Conservation (phyloP, 2,797 vertebrate genomes). For the Myotis myotis region DNA sequence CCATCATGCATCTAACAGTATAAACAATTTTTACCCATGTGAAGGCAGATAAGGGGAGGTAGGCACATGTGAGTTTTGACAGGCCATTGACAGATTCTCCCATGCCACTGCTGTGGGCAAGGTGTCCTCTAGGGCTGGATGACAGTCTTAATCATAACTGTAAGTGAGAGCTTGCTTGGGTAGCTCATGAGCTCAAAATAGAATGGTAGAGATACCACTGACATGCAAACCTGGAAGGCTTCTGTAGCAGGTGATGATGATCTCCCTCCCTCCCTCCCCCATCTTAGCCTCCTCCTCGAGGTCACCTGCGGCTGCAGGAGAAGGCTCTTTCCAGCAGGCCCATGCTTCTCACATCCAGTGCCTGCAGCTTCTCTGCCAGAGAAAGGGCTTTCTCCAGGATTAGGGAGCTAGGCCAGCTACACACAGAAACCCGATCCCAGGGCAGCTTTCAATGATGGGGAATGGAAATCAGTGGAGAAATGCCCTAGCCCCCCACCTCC, state of each 20-base stretch:
- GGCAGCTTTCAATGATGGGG: background rate
- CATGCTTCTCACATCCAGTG: background rate
- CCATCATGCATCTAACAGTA: background rate
- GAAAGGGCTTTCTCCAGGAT: background rate
- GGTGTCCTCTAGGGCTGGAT: background rate
- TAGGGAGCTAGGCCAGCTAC: background rate
- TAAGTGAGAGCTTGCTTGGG: background rate
- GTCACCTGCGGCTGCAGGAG: background rate
- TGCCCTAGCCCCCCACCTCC: background rate
- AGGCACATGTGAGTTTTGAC: background rate
- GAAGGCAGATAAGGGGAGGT: background rate
- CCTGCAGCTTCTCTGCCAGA: background rate
- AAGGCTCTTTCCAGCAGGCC: background rate
- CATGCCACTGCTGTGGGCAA: background rate
- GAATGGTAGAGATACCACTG: background rate
- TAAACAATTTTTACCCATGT: background rate
- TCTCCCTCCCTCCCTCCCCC: background rate
- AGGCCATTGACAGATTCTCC: background rate
- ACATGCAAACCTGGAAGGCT: slow-evolving; percentile 32
- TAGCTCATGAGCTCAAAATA: slow-evolving; percentile 52
- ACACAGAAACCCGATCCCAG: background rate
- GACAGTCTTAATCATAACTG: background rate
- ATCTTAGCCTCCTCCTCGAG: background rate
- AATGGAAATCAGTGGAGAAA: background rate
- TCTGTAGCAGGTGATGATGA: background rate